Conservation (phyloP, 2,888 invertebrate genomes). For the Tubiluchus corallicola region DNA sequence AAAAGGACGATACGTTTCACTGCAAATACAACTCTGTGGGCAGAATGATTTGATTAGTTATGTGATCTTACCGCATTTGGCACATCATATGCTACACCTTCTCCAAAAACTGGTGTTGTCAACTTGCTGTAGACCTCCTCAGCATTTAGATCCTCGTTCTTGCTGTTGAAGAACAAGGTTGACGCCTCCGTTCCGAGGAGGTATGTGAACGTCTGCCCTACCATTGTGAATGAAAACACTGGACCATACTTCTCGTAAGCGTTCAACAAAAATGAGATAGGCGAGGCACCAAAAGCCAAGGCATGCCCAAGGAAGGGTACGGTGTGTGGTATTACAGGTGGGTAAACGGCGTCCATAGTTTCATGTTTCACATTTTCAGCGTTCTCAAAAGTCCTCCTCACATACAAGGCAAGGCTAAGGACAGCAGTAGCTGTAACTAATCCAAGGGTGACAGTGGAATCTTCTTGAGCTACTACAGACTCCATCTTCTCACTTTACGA, state of each 20-base stretch:
- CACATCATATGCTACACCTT: constrained; percentile 23
- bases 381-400: too few species aligned
- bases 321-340: constrained; percentile 17
- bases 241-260: constrained; percentile 24
- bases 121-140: constrained; percentile 23
- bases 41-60: too few species aligned
- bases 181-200: constrained; percentile 21
- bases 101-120: constrained; percentile 23
- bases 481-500: too few species aligned
- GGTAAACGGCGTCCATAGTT: too few species aligned
- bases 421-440: too few species aligned
- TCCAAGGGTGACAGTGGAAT: too few species aligned
- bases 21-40: too few species aligned
- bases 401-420: too few species aligned
- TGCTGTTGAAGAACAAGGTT: constrained; percentile 22
- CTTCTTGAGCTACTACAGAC: too few species aligned
- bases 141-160: constrained; percentile 23
- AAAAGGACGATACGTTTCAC: too few species aligned
- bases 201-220: constrained; percentile 24
- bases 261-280: constrained; percentile 20
- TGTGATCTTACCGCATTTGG: constrained; percentile 19
- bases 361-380: too few species aligned
- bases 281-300: constrained; percentile 19
- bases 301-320: constrained; percentile 23
- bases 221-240: constrained; percentile 24